Evolutionary conservation across 2,888 invertebrate genomes (phyloP).

Genomic region (Temnothorax unifasciatus): DNA sequence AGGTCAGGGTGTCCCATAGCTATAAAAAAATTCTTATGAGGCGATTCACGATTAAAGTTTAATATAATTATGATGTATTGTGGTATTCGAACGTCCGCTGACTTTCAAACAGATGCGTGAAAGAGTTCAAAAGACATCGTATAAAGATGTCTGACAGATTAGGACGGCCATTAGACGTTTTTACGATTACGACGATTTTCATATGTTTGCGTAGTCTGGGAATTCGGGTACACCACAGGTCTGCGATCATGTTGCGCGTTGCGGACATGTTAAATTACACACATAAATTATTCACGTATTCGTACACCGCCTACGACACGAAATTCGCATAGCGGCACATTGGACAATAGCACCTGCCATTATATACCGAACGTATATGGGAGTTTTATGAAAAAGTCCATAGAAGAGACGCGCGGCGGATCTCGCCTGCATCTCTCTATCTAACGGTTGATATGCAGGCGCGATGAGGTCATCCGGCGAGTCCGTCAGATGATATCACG

Average conservation of each 20-base stretch:
- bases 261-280: slow-evolving; percentile 25
- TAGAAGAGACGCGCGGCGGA: slow-evolving; percentile 42
- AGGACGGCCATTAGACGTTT: neutral
- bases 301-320: neutral
- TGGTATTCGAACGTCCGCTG: neutral
- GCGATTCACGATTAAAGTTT: neutral
- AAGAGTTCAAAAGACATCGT: neutral
- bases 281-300: slow-evolving; percentile 7
- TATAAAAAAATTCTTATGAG: slow-evolving; percentile 15
- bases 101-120: neutral
- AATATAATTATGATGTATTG: neutral
- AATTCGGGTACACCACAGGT: neutral
- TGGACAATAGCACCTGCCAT: slow-evolving; percentile 4
- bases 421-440: slow-evolving; percentile 61
- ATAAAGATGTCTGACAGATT: slow-evolving; percentile 13
- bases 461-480: slow-evolving; percentile 72
- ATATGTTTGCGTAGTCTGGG: slow-evolving; percentile 6
- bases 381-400: slow-evolving; percentile 24
- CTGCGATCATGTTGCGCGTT: neutral
- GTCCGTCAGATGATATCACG: slow-evolving; percentile 72
- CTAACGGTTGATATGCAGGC: slow-evolving; percentile 64
- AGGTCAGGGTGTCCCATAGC: neutral
- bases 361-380: slow-evolving; percentile 25
- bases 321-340: slow-evolving; percentile 20
- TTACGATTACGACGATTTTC: neutral